Percentiles rank a stretch among this genome's conserved stretches.
phyloP scores from a whole-genome alignment of 2,797 vertebrate species.

The Orientallactaga sibirica region DNA sequence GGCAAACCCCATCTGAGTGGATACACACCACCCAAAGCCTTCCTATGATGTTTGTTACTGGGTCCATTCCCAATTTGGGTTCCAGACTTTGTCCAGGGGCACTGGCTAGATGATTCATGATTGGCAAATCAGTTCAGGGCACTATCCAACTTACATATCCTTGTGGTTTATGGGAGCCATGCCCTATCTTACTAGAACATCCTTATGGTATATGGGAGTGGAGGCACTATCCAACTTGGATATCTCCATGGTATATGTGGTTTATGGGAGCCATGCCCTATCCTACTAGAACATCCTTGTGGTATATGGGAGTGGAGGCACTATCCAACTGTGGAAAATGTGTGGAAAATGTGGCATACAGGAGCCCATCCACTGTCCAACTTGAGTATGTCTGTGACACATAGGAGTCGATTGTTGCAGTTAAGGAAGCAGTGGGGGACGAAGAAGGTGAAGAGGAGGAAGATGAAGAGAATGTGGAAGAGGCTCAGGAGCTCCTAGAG shows the following conservation, averaged over 20 bases:
- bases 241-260: too few relatives aligned
- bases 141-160: neutral
- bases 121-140: too few relatives aligned
- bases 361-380: neutral
- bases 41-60: fast-evolving
- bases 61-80: neutral
- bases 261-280: too few relatives aligned
- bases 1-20: neutral
- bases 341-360: too few relatives aligned
- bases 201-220: too few relatives aligned
- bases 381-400: neutral
- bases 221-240: too few relatives aligned
- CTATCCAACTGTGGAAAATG: too few relatives aligned
- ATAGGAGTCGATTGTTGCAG: constrained; percentile 84
- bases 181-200: too few relatives aligned
- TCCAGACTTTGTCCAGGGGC: neutral
- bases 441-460: constrained; percentile 84
- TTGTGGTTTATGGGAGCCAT: neutral
- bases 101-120: neutral
- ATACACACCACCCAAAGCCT: fast-evolving
- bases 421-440: constrained; percentile 69
- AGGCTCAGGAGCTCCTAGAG: constrained; percentile 89
- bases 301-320: too few relatives aligned
- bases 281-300: neutral
- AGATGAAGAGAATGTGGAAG: constrained; percentile 82